Evolutionary conservation across 2,888 invertebrate genomes (phyloP).

Genomic region (Rhimphoctona megacephalus): DNA sequence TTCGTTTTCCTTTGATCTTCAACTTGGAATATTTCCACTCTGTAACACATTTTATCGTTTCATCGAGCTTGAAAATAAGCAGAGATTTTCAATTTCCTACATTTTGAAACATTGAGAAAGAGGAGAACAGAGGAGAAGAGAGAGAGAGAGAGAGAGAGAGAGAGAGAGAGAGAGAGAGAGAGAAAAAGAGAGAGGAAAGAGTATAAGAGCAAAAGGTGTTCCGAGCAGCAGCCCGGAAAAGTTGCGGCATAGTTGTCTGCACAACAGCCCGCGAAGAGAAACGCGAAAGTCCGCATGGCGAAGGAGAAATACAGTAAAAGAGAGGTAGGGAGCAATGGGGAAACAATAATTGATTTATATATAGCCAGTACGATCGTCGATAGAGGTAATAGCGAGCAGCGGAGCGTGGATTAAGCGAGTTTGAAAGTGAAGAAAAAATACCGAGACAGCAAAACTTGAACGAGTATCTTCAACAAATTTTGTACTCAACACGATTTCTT

Average conservation of each 20-base stretch:
- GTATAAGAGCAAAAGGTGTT: conserved; percentile 44
- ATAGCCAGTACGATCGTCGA: conserved; percentile 39
- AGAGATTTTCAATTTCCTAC: conserved; percentile 57
- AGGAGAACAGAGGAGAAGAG: background rate
- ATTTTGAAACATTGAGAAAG: conserved; percentile 24
- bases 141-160: conserved; percentile 9
- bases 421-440: conserved; percentile 16
- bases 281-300: conserved; percentile 43
- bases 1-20: conserved; percentile 56
- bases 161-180: background rate
- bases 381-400: conserved; percentile 53
- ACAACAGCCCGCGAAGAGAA: conserved; percentile 48
- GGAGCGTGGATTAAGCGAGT: conserved; percentile 57
- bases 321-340: conserved; percentile 13
- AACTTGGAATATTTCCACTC: conserved; percentile 50
- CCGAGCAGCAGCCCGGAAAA: conserved; percentile 49
- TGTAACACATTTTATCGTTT: conserved; percentile 51
- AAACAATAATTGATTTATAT: conserved; percentile 62
- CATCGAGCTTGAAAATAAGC: conserved; percentile 54
- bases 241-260: conserved; percentile 59
- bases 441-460: conserved; percentile 7
- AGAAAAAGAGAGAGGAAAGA: conserved; percentile 7
- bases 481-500: background rate
- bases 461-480: conserved; percentile 25
- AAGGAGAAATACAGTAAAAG: conserved; percentile 17